phyloP scores from a whole-genome alignment of 1,140 invertebrate genomes.

The Drosophila pectinifera region DNA sequence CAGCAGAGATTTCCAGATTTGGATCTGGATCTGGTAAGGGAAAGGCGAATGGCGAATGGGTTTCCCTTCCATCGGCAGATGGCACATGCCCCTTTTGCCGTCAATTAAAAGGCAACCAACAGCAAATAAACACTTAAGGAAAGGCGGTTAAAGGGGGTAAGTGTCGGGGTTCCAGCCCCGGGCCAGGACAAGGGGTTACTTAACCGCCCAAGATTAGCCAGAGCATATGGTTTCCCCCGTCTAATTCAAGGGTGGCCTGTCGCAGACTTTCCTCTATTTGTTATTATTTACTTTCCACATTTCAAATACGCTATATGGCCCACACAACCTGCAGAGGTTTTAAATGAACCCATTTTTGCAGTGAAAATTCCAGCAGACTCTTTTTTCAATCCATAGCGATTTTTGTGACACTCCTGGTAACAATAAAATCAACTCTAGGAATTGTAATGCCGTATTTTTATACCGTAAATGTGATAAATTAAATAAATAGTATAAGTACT shows the following conservation, averaged over 20 bases:
- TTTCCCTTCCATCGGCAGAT: constrained; percentile 55
- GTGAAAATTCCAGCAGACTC: too few species aligned
- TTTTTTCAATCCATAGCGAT: too few species aligned
- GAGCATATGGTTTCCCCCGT: constrained; percentile 57
- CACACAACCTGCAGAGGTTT: neutral
- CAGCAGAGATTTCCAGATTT: constrained; percentile 18
- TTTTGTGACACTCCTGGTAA: too few species aligned
- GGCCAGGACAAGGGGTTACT: constrained; percentile 65
- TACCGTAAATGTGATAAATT: too few species aligned
- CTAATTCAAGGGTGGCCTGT: constrained; percentile 63
- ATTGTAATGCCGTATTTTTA: too few species aligned
- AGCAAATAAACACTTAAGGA: constrained; percentile 49
- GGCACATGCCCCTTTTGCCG: constrained; percentile 67
- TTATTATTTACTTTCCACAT: constrained; percentile 66
- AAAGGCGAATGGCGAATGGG: constrained; percentile 4
- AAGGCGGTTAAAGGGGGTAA: constrained; percentile 42
- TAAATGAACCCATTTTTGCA: neutral
- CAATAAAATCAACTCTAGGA: too few species aligned
- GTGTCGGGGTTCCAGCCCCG: constrained; percentile 27
- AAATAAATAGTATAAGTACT: too few species aligned
- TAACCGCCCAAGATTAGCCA: constrained; percentile 63
- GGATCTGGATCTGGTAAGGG: neutral
- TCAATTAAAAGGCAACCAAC: constrained; percentile 64
- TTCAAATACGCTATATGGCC: too few species aligned
- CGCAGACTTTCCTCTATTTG: constrained; percentile 49